phyloP scores from a whole-genome alignment of 37 sponge, comb jelly and placozoan genomes.

The Corticium candelabrum region DNA sequence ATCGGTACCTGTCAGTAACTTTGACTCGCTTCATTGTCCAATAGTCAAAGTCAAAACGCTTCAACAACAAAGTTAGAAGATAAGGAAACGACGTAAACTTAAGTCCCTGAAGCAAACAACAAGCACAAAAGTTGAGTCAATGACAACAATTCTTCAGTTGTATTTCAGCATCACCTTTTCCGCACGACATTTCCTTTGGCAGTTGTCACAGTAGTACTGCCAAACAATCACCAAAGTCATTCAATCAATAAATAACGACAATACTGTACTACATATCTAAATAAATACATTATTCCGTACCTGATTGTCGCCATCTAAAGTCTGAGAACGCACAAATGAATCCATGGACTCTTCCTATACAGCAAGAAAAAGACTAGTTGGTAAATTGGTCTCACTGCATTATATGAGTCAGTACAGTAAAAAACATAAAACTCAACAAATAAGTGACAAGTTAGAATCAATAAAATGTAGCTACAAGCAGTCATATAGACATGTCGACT shows the following conservation, averaged over 20 bases:
- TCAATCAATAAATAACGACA: too few species aligned
- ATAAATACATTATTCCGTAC: constrained; percentile 7
- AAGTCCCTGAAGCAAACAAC: constrained; percentile 71
- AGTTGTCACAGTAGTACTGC: constrained; percentile 78
- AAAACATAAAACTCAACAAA: too few species aligned
- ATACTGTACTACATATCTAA: too few species aligned
- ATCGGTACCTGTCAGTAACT: constrained; percentile 64
- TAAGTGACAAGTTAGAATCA: too few species aligned
- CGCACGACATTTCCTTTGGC: constrained; percentile 75
- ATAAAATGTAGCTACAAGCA: too few species aligned
- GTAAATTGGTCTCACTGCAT: too few species aligned
- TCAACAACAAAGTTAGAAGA: constrained; percentile 79
- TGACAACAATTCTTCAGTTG: too few species aligned
- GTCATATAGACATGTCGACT: too few species aligned
- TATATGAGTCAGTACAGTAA: too few species aligned
- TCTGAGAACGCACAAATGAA: constrained; percentile 77
- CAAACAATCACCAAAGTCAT: constrained; percentile 10
- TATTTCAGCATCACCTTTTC: too few species aligned
- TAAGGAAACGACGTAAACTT: constrained; percentile 84
- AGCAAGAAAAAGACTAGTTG: too few species aligned
- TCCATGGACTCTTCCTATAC: constrained; percentile 74
- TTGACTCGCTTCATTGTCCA: constrained; percentile 83
- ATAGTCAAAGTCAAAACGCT: constrained; percentile 91
- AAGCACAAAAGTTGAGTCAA: too few species aligned
- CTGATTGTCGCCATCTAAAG: constrained; percentile 67